Base-by-base conservation (phyloP, 2,888 invertebrate species). In the Heterodera filipjevi region DNA sequence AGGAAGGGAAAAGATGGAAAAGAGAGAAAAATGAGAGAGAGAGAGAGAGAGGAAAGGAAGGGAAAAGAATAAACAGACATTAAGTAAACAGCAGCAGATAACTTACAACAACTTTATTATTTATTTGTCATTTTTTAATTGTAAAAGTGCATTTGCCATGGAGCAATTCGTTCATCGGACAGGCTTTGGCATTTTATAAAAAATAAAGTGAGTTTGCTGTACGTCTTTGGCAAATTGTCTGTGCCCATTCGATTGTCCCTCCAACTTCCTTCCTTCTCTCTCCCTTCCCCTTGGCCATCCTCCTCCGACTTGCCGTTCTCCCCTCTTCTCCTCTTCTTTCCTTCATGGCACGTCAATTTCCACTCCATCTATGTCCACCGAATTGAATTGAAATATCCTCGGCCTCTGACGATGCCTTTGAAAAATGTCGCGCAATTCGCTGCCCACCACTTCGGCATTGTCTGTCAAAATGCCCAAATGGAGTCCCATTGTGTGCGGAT, bases 321-420 rank as follows among this genome's bases (percentile, higher is more conserved):
- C 49, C 49, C 12, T 3, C 49, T n/a, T 59, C 59, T 53, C 27
- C 49, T 2, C 53, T 27, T 10, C 35, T 30, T 3, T 35, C 53
- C 30, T 33, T 84, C 77, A 85, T 16, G 85, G 85, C 30, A 86
- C 81, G 35, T 87, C 87, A 64, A 87, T 87, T 82, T 88, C 88
- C 12, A 88, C 84, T 44, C 88, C 88, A 32, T 88, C 88, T 46
- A 87, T 84, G 80, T 88, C 88, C 19, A 88, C 84, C 6, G 86
- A 86, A 78, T 88, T 88, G 84, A 87, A 88, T 80, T 88, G 88
- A 73, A 86, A 85, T 59, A 88, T 88, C 79, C 85, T 87, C 5
- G 88, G 88, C 77, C 85, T 82, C 66, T 86, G 86, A n/a, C 87
- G 82, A 74, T 88, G 88, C 75, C 87, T 88, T 27, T 79, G 80